These are phyloP conservation scores for Neogobius melanostomus DNA, from an alignment of 2,113 vertebrate genomes.

Conservation along the genomic window DNA sequence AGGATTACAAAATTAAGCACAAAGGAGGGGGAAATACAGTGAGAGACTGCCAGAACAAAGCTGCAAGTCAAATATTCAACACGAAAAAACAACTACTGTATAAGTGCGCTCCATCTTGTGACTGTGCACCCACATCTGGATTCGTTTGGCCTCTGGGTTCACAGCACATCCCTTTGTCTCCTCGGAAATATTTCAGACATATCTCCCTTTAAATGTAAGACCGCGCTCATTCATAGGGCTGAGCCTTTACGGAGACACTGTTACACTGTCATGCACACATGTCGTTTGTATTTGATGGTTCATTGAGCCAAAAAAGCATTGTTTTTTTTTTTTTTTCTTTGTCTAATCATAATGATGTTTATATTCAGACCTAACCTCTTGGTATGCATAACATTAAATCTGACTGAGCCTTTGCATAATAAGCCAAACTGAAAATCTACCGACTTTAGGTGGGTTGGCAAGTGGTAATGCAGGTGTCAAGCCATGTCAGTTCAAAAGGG, in stretches of 20 bases:
- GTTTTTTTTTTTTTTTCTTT: no score
- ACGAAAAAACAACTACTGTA: slow-evolving; percentile 66
- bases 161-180: slow-evolving; percentile 50
- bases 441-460: neutral
- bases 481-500: slow-evolving; percentile 7
- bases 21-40: slow-evolving; percentile 22
- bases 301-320: no score
- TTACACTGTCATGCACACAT: neutral
- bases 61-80: slow-evolving; percentile 54
- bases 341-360: no score
- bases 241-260: no score
- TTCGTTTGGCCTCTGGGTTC: slow-evolving; percentile 63
- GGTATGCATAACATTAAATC: neutral
- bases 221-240: slow-evolving; percentile 1
- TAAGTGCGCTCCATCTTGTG: slow-evolving; percentile 62
- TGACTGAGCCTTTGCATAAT: neutral
- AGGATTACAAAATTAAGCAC: slow-evolving; percentile 38
- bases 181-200: slow-evolving; percentile 49
- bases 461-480: neutral
- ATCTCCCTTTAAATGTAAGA: slow-evolving; percentile 24
- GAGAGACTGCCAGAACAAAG: slow-evolving; percentile 47
- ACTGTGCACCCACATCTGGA: slow-evolving; percentile 69
- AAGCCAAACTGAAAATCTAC: neutral
- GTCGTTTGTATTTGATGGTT: neutral
- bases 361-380: neutral